Conservation (phyloP, 2,797 vertebrate genomes). For the Pampus argenteus region DNA sequence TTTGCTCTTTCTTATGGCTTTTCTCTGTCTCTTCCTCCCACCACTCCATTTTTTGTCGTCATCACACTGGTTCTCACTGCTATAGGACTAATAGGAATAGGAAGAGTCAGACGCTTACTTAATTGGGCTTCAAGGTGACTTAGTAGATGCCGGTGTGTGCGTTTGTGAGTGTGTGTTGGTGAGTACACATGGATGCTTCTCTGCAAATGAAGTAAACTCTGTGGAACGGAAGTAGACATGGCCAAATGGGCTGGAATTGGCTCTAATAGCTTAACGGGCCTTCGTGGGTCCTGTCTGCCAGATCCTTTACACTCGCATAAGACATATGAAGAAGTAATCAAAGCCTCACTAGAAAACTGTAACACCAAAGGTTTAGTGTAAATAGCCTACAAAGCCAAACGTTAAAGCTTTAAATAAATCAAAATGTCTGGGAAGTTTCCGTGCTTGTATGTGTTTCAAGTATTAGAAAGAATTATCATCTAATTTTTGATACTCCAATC, state of each 20-base stretch:
- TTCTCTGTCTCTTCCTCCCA: conserved; percentile 53
- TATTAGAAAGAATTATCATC: not conserved
- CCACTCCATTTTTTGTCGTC: conserved; percentile 55
- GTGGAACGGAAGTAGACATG: conserved; percentile 71
- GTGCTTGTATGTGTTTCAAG: conserved; percentile 7
- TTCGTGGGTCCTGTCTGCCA: conserved; percentile 63
- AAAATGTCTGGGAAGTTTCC: not conserved
- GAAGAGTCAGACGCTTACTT: conserved; percentile 71
- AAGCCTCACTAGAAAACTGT: conserved; percentile 31
- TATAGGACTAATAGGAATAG: conserved; percentile 65
- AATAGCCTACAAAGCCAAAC: conserved; percentile 15
- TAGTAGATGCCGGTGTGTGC: conserved; percentile 44
- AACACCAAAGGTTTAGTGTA: conserved; percentile 29
- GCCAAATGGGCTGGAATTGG: conserved; percentile 78
- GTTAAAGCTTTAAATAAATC: conserved; percentile 31
- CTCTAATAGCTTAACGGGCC: conserved; percentile 71
- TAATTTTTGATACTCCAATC: conserved; percentile 22
- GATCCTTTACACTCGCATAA: conserved; percentile 58
- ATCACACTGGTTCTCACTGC: conserved; percentile 44
- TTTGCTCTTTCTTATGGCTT: conserved; percentile 58
- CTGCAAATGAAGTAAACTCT: conserved; percentile 76
- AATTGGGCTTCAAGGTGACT: conserved; percentile 82
- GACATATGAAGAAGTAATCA: conserved; percentile 57
- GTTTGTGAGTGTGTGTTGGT: conserved; percentile 35
- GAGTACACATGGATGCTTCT: conserved; percentile 58